Percentiles rank a stretch among this genome's conserved stretches.
Evolutionary conservation across 1,140 invertebrate species (phyloP).

Genomic region (Sitodiplosis mosellana): DNA sequence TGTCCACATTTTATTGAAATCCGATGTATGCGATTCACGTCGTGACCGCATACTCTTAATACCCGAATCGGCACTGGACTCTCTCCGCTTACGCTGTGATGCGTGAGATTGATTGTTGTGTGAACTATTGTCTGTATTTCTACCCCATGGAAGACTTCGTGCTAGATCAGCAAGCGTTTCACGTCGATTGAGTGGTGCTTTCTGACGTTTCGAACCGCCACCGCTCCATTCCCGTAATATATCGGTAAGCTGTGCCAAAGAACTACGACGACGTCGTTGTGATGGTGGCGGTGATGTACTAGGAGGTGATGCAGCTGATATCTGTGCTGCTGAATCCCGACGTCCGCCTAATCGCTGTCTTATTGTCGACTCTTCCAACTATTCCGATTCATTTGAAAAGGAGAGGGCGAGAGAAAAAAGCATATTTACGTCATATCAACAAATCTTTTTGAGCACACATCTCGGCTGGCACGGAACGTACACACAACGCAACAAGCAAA

Average conservation of each 20-base stretch:
- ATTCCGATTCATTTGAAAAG: too few relatives aligned
- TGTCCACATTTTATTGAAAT: conserved; percentile 49
- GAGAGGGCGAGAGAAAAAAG: too few relatives aligned
- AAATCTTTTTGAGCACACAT: too few relatives aligned
- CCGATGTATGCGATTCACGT: conserved; percentile 51
- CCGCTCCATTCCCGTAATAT: conserved; percentile 71
- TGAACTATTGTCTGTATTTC: conserved; percentile 26
- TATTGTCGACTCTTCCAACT: conserved; percentile 63
- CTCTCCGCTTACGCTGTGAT: conserved; percentile 40
- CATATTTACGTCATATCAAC: too few relatives aligned
- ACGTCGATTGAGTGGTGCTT: conserved; percentile 52
- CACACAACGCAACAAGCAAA: too few relatives aligned
- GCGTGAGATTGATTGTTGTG: conserved; percentile 29
- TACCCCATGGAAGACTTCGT: conserved; percentile 52
- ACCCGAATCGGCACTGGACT: conserved; percentile 67
- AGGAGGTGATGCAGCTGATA: conserved; percentile 63
- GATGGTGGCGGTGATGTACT: conserved; percentile 33
- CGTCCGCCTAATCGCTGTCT: conserved; percentile 59
- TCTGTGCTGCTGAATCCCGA: conserved; percentile 73
- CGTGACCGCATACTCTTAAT: conserved; percentile 55
- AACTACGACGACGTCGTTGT: conserved; percentile 55
- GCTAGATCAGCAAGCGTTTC: conserved; percentile 72
- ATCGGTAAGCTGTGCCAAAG: conserved; percentile 71
- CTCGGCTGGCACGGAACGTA: too few relatives aligned
- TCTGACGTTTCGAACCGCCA: conserved; percentile 37